Evolutionary conservation across 2,888 invertebrate genomes (phyloP), one percentile per base, ranked within the genome.

Genomic region (Ophonus ardosiacus): DNA sequence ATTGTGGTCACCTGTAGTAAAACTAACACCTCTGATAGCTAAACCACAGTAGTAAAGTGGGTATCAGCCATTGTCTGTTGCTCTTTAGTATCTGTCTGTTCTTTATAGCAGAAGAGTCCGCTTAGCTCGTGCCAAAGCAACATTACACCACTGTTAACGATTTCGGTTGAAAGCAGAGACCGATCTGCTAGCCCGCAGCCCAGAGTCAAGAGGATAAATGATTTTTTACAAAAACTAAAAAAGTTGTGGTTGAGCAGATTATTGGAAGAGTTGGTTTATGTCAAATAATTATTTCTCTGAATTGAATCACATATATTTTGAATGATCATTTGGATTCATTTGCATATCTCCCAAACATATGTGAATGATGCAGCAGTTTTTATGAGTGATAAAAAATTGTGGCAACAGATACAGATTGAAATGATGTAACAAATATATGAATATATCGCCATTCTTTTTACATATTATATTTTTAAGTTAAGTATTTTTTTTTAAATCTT

Each of bases 31-130:
- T 63, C 21, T 61, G 59, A 63, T 63, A 63, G 21, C 63, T 13
- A 63, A 63, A 63, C 63, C 63, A 21, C 63, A 63, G 21, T 63
- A 63, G 63, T 63, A 21, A 63, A 63, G 63, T 63, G 63, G 21
- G 5, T 63, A 24, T 0, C 63, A 63, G 63, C 13, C 63, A 63
- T 10, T 59, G 17, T 59, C 59, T 15, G 15, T 31, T 31, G 31
- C 31, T 31, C 31, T 31, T 31, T 31, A 31, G 31, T 31, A 31
- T 31, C 15, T 15, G 17, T 13, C 63, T 61, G 61, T 17, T 59
- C 56, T n/a, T 21, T 17, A 51, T 0, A 24, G 24, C 24, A 63
- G 63, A 63, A 63, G 63, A 63, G 63, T 63, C 43, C 43, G 43
- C 7, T 13, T 8, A 8, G 63, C 63, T 63, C 63, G 63, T 21